Base-by-base conservation (phyloP, 2,113 vertebrate genomes). In the Amphiprion ocellaris region DNA sequence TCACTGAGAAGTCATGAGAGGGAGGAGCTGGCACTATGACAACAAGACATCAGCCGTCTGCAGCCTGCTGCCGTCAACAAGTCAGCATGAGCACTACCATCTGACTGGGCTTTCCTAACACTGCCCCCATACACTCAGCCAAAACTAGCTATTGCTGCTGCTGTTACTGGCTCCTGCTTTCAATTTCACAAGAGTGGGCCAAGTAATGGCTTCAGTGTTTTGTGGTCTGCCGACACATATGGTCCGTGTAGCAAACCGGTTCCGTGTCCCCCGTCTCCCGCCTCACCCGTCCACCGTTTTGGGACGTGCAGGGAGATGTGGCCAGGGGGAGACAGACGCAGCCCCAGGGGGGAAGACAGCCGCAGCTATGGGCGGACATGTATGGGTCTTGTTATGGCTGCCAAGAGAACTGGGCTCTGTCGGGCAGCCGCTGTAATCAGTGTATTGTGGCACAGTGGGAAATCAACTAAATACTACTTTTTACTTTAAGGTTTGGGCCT, bases 191-290 rank as follows among this genome's bases (percentile, higher is more conserved):
- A 65, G 84, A 90, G 86, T 78, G 83, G 88, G 88, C 85, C 89
- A 77, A 89, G 81, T 93, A 93, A 93, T 92, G 90, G 92, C 88
- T 92, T 89, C 87, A 90, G 89, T 54, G 19, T 91, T 93, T 93
- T 93, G 92, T 77, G 89, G 91, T 93, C 86, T 79, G 82, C 89
- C 69, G 85, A 86, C 88, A 90, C 93, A 94, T 87, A 90, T 93
- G 93, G 91, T 91, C 83, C 68, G 64, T 90, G 89, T 88, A 89
- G 84, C 69, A 60, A 69, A 84, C 78, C 60, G 71, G 73, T 84
- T 77, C 75, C 10, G 33, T 55, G 77, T 28, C 16, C 74, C 78
- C 63, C 64, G 9, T n/a, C 64, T 44, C 37, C 41, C 53, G 41
- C 69, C 24, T 14, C 28, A 28, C 26, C n/a, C 37, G 53, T 87